Evolutionary conservation across 2,113 vertebrate genomes (phyloP), one percentile per base, ranked within the genome.

Genomic region (Hemiscyllium ocellatum): DNA sequence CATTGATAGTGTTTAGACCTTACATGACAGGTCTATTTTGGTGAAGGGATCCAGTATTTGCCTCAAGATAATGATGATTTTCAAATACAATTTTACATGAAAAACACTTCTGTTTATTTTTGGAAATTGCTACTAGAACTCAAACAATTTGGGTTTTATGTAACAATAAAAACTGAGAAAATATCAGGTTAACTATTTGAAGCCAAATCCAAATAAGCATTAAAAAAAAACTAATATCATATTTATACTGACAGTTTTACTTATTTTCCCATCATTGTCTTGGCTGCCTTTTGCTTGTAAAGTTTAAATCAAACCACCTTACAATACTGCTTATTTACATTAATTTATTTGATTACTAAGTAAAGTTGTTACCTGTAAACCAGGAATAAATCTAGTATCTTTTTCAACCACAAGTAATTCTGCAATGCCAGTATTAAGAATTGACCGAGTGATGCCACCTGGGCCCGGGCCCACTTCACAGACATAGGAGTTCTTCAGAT

Each of bases 381-480:
- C 98, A 20, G 99, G 98, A 96, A 99, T 97, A 97, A 99, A 99
- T 69, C 98, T 98, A 3, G 97, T 80, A 96, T 99, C 99, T 96
- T 99, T 99, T 97, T 99, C 99, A 95, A 99, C 98, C 96, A 99
- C 98, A 93, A 99, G 97, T n/a, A 99, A 96, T 19, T 99, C 98
- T 4, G 98, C 97, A 13, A 97, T 97, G 50, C 97, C 97, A 26
- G 98, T 97, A 52, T 97, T 98, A 93, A 99, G 98, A 96, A 99
- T 99, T 93, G 99, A 98, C 85, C 99, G 98, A 80, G 99, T 99
- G 96, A 99, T 98, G 52, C 99, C 99, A 7, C 99, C 99, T 0
- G 99, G 99, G 33, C 99, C 99, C 0, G 99, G 99, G 29, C 99
- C 99, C 96, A 99, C 99, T 97, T 99, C 99, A 0, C 98, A 99